phyloP scores from a whole-genome alignment of 1,140 invertebrate genomes.

The Megathymus violae region DNA sequence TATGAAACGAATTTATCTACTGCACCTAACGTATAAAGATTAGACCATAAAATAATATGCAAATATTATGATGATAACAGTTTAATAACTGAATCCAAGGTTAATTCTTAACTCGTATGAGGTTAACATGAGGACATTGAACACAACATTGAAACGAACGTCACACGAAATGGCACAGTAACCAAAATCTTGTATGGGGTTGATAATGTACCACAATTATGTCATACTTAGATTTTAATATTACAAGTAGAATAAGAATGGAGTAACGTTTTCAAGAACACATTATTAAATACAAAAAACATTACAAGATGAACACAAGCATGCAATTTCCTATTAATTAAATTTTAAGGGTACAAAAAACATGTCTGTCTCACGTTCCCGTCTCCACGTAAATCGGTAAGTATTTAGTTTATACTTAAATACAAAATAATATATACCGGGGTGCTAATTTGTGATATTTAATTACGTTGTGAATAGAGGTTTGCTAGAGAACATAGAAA shows the following conservation, averaged over 20 bases:
- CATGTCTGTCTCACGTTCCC: too few relatives aligned
- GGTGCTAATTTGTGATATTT: slow-evolving; percentile 23
- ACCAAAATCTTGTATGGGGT: too few relatives aligned
- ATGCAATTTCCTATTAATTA: neutral
- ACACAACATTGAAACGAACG: neutral
- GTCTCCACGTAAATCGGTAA: too few relatives aligned
- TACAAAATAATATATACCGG: neutral
- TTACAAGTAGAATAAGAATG: too few relatives aligned
- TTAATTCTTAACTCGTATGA: slow-evolving; percentile 1
- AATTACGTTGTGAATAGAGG: slow-evolving; percentile 25
- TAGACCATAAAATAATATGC: slow-evolving; percentile 6
- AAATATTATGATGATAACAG: slow-evolving; percentile 3
- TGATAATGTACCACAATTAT: too few relatives aligned
- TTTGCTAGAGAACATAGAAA: slow-evolving; percentile 25
- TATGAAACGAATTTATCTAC: slow-evolving; percentile 1
- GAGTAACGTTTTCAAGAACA: too few relatives aligned
- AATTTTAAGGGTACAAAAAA: too few relatives aligned
- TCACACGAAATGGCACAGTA: too few relatives aligned
- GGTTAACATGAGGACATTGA: slow-evolving; percentile 4
- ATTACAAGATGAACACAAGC: neutral
- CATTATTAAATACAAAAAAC: neutral
- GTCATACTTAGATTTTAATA: too few relatives aligned
- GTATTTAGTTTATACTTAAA: too few relatives aligned
- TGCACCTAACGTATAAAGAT: neutral
- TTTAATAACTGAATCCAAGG: slow-evolving; percentile 9